Evolutionary conservation across 2,888 invertebrate genomes (phyloP), one percentile per base, ranked within the genome.

Genomic region (Aspidiotus destructor): DNA sequence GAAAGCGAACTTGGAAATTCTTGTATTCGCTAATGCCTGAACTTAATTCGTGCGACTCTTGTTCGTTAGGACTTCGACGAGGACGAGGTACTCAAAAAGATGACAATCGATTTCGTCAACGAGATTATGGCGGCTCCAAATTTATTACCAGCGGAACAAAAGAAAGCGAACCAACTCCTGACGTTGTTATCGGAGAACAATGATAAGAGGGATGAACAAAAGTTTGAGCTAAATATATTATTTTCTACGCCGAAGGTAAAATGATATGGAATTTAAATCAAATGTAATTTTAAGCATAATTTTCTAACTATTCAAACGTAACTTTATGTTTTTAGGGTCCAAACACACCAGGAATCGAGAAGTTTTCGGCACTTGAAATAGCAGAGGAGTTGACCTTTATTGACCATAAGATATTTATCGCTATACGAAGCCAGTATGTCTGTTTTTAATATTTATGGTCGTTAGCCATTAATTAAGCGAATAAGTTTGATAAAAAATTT

Each of bases 371-470:
- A 1, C 78, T 93, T 53, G 93, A 93, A 79, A 90, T 94, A 69
- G 93, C 94, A 0, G 94, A 94, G 77, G 92, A 92, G 77, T 86
- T 94, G 84, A 93, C 93, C 0, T 92, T 88, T 75, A 79, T 94
- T 73, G 94, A 94, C 77, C 92, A 93, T 77, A 89, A 92, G 76
- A 93, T 94, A 74, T 93, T 94, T 77, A 82, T 90, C 69, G 84
- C 88, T 9, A 87, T 94, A 72, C 82, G 87, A 58, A 92, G 92
- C 87, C 92, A 92, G 92, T 93, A 80, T 85, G 89, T 85, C 71
- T 40, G 13, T 52, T 28, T 28, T 5, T 28, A 28, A 3, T n/a
- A n/a, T 13, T 57, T 7, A 3, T 11, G 2, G 1, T 57, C 6
- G 13, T 16, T 13, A 13, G 57, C 10, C 57, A 16, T 17, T 40